Conservation (phyloP, 2,113 vertebrate species). For the Cyprinodon brontotheroides region DNA sequence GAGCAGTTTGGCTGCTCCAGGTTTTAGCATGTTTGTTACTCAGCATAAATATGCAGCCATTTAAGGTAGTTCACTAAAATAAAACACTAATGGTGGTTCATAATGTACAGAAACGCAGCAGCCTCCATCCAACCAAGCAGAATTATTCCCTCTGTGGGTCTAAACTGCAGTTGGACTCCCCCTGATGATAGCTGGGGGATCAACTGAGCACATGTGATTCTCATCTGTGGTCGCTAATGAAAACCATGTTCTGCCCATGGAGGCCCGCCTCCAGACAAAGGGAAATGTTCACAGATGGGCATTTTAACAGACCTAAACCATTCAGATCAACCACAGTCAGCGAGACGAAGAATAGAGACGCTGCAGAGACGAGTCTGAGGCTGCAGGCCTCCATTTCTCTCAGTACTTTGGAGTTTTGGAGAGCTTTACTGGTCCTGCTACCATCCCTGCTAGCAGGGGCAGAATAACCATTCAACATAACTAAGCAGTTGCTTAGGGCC, state of each 20-base stretch:
- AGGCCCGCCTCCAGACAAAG: not conserved
- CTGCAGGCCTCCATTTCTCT: not conserved
- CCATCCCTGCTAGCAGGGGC: too few species aligned
- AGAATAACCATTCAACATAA: too few species aligned
- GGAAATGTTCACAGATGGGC: constrained; percentile 23
- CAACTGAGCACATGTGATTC: constrained; percentile 44
- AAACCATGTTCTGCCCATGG: constrained; percentile 44
- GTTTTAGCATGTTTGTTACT: not conserved
- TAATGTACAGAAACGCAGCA: constrained; percentile 22
- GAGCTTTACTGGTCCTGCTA: too few species aligned
- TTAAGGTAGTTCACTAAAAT: constrained; percentile 35
- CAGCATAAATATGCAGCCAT: constrained; percentile 17
- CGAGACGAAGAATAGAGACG: not conserved
- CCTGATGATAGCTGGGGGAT: constrained; percentile 33
- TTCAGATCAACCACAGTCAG: constrained; percentile 20
- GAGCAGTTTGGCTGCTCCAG: not conserved
- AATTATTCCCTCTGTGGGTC: constrained; percentile 22
- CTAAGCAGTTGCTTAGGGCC: too few species aligned
- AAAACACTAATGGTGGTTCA: constrained; percentile 35
- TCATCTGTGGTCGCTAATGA: constrained; percentile 55
- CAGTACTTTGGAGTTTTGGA: not conserved
- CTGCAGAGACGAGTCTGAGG: not conserved
- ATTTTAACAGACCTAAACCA: constrained; percentile 19
- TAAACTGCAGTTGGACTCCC: constrained; percentile 12
- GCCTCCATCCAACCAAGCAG: constrained; percentile 3